Evolutionary conservation across 2,113 vertebrate genomes (phyloP).

Genomic region (Pseudolaguvia tuberculata): DNA sequence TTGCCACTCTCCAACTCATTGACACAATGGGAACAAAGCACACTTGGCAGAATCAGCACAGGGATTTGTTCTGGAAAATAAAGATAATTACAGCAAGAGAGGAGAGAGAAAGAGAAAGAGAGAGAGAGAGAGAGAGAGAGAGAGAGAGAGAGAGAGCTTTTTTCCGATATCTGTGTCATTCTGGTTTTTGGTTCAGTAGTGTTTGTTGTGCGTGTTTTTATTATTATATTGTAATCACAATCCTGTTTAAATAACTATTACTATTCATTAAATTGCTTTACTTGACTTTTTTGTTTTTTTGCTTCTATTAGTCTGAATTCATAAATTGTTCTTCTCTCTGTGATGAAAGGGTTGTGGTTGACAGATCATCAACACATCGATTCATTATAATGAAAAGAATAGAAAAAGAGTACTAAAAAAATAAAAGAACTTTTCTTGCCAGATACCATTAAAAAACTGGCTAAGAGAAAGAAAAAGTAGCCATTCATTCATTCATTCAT

Average conservation of each 20-base stretch:
- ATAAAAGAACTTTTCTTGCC: constrained; percentile 12
- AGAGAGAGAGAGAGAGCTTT: background rate
- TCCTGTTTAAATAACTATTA: constrained; percentile 24
- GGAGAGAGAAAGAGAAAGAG: too few species aligned
- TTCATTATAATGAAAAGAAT: background rate
- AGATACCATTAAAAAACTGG: constrained; percentile 22
- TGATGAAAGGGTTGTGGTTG: constrained; percentile 15
- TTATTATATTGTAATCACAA: constrained; percentile 17
- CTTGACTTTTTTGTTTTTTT: background rate
- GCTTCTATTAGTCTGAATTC: constrained; percentile 18
- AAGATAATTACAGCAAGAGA: constrained; percentile 37
- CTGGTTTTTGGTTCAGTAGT: background rate
- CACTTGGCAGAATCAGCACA: constrained; percentile 34
- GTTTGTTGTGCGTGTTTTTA: background rate
- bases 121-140: constrained; percentile 20
- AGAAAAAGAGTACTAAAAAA: background rate
- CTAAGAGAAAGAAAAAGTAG: constrained; percentile 9
- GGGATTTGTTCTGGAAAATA: constrained; percentile 45
- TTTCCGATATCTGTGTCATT: background rate
- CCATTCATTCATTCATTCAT: too few species aligned
- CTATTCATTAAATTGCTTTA: constrained; percentile 27
- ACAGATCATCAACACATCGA: constrained; percentile 8
- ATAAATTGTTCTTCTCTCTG: background rate
- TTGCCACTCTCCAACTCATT: constrained; percentile 44
- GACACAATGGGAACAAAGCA: constrained; percentile 44